phyloP scores from a whole-genome alignment of 1,140 invertebrate genomes.

The Muscidifurax raptorellus region DNA sequence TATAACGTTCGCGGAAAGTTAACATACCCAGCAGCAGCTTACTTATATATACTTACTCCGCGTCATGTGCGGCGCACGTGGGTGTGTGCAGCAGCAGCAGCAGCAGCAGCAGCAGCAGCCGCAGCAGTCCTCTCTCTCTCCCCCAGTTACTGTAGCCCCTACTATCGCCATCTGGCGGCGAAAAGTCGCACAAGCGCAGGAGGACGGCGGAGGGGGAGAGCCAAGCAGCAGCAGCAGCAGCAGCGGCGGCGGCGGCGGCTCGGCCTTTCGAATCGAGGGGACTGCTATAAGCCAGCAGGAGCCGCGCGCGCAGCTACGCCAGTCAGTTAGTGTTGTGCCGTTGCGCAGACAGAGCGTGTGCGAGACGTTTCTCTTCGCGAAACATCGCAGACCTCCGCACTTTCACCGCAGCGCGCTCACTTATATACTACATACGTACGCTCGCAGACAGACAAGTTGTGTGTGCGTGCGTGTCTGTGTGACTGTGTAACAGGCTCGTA shows the following conservation, averaged over 20 bases:
- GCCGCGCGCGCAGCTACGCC: constrained; percentile 44
- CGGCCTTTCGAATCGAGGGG: background rate
- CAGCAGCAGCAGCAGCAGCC: background rate
- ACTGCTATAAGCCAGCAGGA: background rate
- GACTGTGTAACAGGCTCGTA: background rate
- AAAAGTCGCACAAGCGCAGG: background rate
- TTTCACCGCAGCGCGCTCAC: constrained; percentile 30
- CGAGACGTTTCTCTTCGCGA: background rate
- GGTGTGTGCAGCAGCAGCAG: constrained; percentile 34
- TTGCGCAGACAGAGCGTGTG: constrained; percentile 33
- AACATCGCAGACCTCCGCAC: background rate
- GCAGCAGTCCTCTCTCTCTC: background rate
- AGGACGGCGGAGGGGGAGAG: background rate
- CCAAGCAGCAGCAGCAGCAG: background rate
- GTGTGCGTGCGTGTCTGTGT: background rate
- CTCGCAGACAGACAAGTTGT: background rate
- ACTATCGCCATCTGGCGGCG: background rate
- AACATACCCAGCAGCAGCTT: background rate
- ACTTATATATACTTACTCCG: constrained; percentile 34
- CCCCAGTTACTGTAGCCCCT: background rate
- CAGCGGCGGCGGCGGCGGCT: constrained; percentile 16
- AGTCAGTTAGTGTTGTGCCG: constrained; percentile 46
- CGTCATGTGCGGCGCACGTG: constrained; percentile 56
- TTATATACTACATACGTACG: background rate
- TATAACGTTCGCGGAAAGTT: constrained; percentile 1